These are phyloP conservation scores for Penaeus vannamei DNA, from an alignment of 1,140 invertebrate species.

Conservation along the genomic window DNA sequence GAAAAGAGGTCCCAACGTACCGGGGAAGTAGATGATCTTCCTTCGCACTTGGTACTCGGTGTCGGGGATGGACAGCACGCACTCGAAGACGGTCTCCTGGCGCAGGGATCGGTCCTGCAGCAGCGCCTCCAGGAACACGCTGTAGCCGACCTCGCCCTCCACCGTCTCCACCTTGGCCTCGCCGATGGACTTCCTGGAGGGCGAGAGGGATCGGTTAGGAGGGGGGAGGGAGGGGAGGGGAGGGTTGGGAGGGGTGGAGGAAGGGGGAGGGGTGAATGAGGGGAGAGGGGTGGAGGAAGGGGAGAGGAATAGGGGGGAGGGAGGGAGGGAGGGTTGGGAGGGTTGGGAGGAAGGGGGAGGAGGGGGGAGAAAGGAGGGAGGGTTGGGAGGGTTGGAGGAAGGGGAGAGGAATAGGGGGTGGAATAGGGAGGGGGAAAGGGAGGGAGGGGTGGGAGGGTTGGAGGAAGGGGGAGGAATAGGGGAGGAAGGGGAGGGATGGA, in stretches of 20 bases:
- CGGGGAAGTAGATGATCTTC: slow-evolving; percentile 56
- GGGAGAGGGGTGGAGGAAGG: not conserved
- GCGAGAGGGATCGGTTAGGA: not conserved
- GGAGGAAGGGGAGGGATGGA: no score
- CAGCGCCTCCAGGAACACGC: slow-evolving; percentile 46
- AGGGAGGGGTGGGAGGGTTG: not conserved
- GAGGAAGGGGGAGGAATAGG: not conserved
- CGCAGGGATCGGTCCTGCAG: slow-evolving; percentile 36
- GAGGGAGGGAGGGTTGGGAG: not conserved
- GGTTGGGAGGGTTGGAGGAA: not conserved
- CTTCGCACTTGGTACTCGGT: slow-evolving; percentile 50
- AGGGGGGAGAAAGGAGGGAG: not conserved
- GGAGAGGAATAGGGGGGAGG: not conserved
- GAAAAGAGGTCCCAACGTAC: not conserved
- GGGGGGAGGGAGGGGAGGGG: not conserved
- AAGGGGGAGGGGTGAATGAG: not conserved
- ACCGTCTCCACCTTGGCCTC: slow-evolving; percentile 34
- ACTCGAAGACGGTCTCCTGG: slow-evolving; percentile 57
- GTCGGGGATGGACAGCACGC: slow-evolving; percentile 46
- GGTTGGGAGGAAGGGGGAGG: not conserved
- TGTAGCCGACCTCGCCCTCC: slow-evolving; percentile 47
- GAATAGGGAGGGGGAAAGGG: not conserved
- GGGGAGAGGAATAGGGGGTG: not conserved
- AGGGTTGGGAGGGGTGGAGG: not conserved
- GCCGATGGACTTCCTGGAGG: not conserved